phyloP scores from a whole-genome alignment of 1,140 invertebrate species.

The Sycophaga agraensis region DNA sequence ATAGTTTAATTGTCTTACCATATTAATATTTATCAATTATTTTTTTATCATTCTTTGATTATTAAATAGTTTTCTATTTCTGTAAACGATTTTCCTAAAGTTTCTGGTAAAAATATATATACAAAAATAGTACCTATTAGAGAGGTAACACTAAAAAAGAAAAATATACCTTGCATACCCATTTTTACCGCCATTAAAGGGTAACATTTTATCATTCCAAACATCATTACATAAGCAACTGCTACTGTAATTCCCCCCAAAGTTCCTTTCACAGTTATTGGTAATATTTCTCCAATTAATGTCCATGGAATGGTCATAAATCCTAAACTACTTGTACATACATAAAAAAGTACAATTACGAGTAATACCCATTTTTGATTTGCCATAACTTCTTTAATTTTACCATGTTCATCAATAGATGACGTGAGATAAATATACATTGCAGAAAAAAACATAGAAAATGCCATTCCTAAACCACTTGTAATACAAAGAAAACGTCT shows the following conservation, averaged over 20 bases:
- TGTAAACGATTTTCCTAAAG: conserved; percentile 66
- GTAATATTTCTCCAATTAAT: conserved; percentile 61
- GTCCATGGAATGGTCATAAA: conserved; percentile 68
- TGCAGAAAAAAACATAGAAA: conserved; percentile 59
- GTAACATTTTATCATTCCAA: conserved; percentile 67
- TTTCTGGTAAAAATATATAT: conserved; percentile 71
- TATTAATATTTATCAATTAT: too few species aligned
- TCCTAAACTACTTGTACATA: conserved; percentile 60
- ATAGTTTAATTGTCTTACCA: too few species aligned
- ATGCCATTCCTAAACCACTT: conserved; percentile 61
- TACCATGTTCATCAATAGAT: conserved; percentile 27
- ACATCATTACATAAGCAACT: conserved; percentile 66
- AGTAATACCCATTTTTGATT: conserved; percentile 53
- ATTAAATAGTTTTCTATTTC: conserved; percentile 58
- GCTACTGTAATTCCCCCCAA: conserved; percentile 62
- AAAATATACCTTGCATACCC: conserved; percentile 62
- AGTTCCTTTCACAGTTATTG: conserved; percentile 58
- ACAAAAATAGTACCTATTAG: conserved; percentile 62
- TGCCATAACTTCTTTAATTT: conserved; percentile 29
- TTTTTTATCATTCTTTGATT: not conserved
- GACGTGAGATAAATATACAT: conserved; percentile 53
- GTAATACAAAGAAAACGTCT: conserved; percentile 56
- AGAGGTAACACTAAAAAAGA: conserved; percentile 64
- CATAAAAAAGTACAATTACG: conserved; percentile 57
- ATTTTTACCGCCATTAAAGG: conserved; percentile 57